A percentile compares a stretch with the other conserved stretches of the same genome.
phyloP scores from a whole-genome alignment of 2,888 invertebrate genomes.

The Coelopa pilipes region DNA sequence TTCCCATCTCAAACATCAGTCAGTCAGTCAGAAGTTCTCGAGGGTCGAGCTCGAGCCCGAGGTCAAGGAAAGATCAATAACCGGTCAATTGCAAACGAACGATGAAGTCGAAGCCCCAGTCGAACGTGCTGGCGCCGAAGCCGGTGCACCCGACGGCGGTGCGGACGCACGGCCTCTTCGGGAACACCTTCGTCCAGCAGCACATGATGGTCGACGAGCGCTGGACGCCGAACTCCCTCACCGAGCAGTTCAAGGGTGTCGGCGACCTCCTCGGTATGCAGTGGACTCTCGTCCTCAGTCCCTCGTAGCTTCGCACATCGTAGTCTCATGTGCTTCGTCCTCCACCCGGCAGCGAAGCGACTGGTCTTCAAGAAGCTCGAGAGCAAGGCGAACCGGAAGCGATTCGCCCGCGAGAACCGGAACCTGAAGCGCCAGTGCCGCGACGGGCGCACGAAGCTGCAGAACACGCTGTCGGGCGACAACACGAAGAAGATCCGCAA shows the following conservation, averaged over 20 bases:
- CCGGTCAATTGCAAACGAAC: neutral
- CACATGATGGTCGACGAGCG: slow-evolving; percentile 61
- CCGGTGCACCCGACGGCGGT: slow-evolving; percentile 58
- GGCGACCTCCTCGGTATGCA: slow-evolving; percentile 58
- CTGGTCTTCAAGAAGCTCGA: slow-evolving; percentile 54
- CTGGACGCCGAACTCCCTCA: slow-evolving; percentile 60
- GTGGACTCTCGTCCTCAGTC: too few relatives aligned
- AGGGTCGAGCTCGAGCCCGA: too few relatives aligned
- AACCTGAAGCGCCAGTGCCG: slow-evolving; percentile 57
- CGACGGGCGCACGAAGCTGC: slow-evolving; percentile 59
- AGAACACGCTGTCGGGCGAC: slow-evolving; percentile 54
- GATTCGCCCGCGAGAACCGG: slow-evolving; percentile 48
- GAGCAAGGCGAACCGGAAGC: slow-evolving; percentile 53
- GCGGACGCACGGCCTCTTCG: slow-evolving; percentile 62
- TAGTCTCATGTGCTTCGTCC: too few relatives aligned
- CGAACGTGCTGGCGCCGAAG: slow-evolving; percentile 50
- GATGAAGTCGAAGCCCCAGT: neutral
- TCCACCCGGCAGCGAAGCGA: slow-evolving; percentile 52
- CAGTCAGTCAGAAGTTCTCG: too few relatives aligned
- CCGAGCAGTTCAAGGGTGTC: slow-evolving; percentile 61
- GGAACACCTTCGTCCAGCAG: slow-evolving; percentile 57
- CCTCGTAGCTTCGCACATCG: too few relatives aligned
- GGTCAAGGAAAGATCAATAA: too few relatives aligned
- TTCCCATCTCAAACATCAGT: too few relatives aligned
- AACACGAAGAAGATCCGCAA: slow-evolving; percentile 58